Evolutionary conservation across 2,113 vertebrate genomes (phyloP).

Genomic region (Nyctereutes procyonoides): DNA sequence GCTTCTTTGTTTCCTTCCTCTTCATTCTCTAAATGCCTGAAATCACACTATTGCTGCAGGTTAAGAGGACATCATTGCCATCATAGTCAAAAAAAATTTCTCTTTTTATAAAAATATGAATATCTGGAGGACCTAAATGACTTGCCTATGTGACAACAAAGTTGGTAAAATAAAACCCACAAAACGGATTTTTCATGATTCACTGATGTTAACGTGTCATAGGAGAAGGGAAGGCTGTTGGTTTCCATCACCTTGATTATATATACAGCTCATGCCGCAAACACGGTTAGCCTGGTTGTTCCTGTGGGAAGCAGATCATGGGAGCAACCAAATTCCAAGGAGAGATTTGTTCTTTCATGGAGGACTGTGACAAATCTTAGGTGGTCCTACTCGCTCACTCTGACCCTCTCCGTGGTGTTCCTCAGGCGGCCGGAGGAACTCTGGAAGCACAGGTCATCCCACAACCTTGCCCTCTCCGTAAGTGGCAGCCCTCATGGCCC

Average conservation of each 20-base stretch:
- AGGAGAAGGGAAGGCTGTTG: background rate
- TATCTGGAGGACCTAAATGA: background rate
- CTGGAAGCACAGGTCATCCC: rapidly evolving
- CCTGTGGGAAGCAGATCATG: background rate
- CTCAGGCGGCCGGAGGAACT: background rate
- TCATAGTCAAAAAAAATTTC: background rate
- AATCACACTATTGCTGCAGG: background rate
- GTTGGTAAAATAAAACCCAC: background rate
- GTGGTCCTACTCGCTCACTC: background rate
- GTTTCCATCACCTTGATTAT: background rate
- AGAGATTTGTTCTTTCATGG: background rate
- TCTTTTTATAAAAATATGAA: background rate
- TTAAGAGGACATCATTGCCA: background rate
- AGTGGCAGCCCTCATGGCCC: rapidly evolving
- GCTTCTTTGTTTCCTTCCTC: background rate
- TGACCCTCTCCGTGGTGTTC: rapidly evolving
- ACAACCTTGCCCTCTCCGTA: rapidly evolving
- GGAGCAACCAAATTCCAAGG: background rate
- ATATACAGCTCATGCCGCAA: background rate
- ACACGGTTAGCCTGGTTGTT: too few relatives aligned
- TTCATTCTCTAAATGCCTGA: background rate
- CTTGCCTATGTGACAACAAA: background rate
- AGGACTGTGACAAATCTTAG: background rate
- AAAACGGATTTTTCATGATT: background rate
- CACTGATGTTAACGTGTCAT: background rate